Percentiles rank a stretch among this genome's conserved stretches.
These are phyloP conservation scores for Echeneis naucrates DNA, from an alignment of 2,797 vertebrate genomes.

Conservation along the genomic window DNA sequence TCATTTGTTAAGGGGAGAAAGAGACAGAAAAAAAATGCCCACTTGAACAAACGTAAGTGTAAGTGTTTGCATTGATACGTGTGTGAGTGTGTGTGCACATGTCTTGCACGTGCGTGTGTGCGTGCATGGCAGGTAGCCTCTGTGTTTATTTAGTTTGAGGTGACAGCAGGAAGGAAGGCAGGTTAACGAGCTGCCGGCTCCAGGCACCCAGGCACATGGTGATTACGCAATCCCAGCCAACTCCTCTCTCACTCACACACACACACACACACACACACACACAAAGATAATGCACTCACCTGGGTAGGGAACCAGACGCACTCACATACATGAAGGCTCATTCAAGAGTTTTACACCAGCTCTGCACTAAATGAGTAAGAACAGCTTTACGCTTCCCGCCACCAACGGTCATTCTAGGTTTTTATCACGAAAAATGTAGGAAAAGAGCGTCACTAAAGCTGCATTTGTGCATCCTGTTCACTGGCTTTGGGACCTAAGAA, in stretches of 20 bases:
- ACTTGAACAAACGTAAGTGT: slow-evolving; percentile 24
- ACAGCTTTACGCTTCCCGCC: slow-evolving; percentile 30
- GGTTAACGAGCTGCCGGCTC: slow-evolving; percentile 83
- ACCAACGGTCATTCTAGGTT: slow-evolving; percentile 14
- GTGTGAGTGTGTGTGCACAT: slow-evolving; percentile 12
- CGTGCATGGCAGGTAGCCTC: slow-evolving; percentile 72
- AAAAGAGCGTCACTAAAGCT: not conserved
- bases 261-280: slow-evolving; percentile 32
- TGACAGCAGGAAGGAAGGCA: slow-evolving; percentile 86
- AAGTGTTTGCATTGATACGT: slow-evolving; percentile 25
- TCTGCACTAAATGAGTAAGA: slow-evolving; percentile 30
- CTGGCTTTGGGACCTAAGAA: not conserved
- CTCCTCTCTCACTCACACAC: slow-evolving; percentile 61
- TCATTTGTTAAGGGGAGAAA: slow-evolving; percentile 29
- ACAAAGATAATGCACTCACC: slow-evolving; percentile 64
- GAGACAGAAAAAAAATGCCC: slow-evolving; percentile 41
- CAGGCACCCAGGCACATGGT: slow-evolving; percentile 78
- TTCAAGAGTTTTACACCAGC: slow-evolving; percentile 37
- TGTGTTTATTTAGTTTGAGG: slow-evolving; percentile 85
- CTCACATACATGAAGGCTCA: slow-evolving; percentile 42
- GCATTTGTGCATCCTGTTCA: not conserved
- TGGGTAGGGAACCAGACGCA: slow-evolving; percentile 51
- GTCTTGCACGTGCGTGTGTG: slow-evolving; percentile 36
- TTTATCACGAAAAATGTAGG: slow-evolving; percentile 5
- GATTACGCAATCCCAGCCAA: slow-evolving; percentile 79